Base-by-base conservation (phyloP, 2,888 invertebrate genomes). In the Chironomus tentans region DNA sequence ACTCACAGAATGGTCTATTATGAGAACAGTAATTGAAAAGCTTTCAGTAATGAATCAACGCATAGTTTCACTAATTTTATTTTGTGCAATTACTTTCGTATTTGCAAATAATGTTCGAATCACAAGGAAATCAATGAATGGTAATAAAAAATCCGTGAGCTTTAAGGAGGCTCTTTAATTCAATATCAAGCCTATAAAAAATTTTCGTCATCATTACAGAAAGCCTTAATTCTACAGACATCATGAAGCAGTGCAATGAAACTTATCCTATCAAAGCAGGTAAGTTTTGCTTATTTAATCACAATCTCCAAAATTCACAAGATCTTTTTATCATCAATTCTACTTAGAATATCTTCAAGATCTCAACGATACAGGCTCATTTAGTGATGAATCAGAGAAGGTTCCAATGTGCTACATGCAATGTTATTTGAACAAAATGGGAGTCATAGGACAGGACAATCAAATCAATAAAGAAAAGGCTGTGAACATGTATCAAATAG, bases 321-420 rank as follows among this genome's bases (percentile, higher is more conserved):
- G 13, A 62, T 21, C 3, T 7, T 62, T 65, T 22, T 10, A 46
- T 48, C 48, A 48, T n/a, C 24, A 56, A 56, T 68, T n/a, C 3
- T 10, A 38, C 82, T 24, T 80, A 88, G 88, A 84, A 3, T 85
- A 85, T 79, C 79, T 87, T 22, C 80, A 83, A 47, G 80, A 85
- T 7, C 83, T 88, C 2, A 87, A 87, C 79, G 82, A 80, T 12
- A 87, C 85, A 21, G 88, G 88, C 13, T 86, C 85, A 71, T 85
- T 88, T 76, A 85, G 86, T 0, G 87, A 88, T 78, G 87, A 88
- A 80, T 85, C 83, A 4, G 87, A 88, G 70, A 85, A 81, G 79
- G 87, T 87, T 0, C 87, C 88, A 7, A 88, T 87, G 85, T 89
- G 89, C 78, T 88, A 83, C 78, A 80, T 88, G 6, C 84, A 86